Percentiles rank a stretch among this genome's conserved stretches.
phyloP scores from a whole-genome alignment of 1,140 invertebrate species.

The Penaeus chinensis region DNA sequence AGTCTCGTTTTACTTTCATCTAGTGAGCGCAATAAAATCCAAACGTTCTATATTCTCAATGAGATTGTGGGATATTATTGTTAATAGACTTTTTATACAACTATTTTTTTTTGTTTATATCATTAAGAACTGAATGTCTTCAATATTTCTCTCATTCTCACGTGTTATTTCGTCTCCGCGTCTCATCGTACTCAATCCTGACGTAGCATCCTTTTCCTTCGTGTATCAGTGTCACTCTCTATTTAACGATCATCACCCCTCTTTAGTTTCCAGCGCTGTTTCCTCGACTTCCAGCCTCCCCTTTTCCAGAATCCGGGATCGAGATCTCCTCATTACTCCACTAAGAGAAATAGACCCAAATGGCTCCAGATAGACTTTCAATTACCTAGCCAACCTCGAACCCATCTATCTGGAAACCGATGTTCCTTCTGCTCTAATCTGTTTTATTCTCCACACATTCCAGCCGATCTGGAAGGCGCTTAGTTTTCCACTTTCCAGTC shows the following conservation, averaged over 20 bases:
- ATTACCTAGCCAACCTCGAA: conserved; percentile 58
- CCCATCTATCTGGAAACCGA: conserved; percentile 63
- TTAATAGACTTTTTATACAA: no score
- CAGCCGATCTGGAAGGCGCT: conserved; percentile 63
- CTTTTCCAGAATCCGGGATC: conserved; percentile 41
- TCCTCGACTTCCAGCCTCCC: not conserved
- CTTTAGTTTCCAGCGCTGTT: not conserved
- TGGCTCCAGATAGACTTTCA: conserved; percentile 60
- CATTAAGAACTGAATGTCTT: no score
- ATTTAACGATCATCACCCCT: not conserved
- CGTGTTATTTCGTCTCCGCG: no score
- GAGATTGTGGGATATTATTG: no score
- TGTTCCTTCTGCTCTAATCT: conserved; percentile 64
- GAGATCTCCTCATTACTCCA: conserved; percentile 61
- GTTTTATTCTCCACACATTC: conserved; percentile 63
- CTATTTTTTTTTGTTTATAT: no score
- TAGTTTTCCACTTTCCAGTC: conserved; percentile 63
- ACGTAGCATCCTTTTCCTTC: not conserved
- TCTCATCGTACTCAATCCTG: no score
- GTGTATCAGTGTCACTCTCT: not conserved
- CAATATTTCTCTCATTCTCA: no score
- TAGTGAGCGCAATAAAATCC: no score
- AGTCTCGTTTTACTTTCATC: no score
- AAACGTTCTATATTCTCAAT: no score
- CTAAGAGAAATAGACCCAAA: conserved; percentile 62